Evolutionary conservation across 2,888 invertebrate genomes (phyloP).

Genomic region (Eupithecia exiguata): DNA sequence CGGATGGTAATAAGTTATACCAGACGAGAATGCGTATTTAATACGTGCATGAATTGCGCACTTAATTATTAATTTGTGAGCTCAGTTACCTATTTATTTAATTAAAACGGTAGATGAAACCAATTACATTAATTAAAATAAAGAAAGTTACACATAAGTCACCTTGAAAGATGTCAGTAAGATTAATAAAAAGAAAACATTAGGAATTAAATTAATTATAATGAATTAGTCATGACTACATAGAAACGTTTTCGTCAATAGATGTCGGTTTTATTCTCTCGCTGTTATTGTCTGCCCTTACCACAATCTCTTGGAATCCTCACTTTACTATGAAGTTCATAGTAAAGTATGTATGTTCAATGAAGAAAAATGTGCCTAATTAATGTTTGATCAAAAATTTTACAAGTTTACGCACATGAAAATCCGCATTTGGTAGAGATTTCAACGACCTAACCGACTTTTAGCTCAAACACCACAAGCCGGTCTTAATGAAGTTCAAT

Average conservation of each 20-base stretch:
- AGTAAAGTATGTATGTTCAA: not conserved
- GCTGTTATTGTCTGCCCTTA: not conserved
- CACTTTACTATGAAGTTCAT: no score
- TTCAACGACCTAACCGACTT: conserved; percentile 2
- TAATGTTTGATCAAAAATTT: not conserved
- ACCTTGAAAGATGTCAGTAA: no score
- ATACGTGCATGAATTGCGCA: not conserved
- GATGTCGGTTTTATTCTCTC: not conserved
- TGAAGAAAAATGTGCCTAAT: not conserved
- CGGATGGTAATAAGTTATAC: conserved; percentile 8
- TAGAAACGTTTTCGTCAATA: not conserved
- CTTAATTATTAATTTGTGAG: not conserved
- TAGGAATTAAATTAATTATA: no score
- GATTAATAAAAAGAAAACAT: no score
- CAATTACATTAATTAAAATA: no score
- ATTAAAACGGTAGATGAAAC: no score
- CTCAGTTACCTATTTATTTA: no score
- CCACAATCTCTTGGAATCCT: not conserved
- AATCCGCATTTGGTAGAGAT: not conserved
- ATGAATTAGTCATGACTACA: no score
- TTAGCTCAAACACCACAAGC: not conserved
- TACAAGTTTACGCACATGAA: not conserved
- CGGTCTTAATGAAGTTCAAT: conserved; percentile 10
- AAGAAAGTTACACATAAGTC: no score
- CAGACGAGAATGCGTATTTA: not conserved